Evolutionary conservation across 2,113 vertebrate species (phyloP), one percentile per base, ranked within the genome.

Genomic region (Semnornis frantzii): DNA sequence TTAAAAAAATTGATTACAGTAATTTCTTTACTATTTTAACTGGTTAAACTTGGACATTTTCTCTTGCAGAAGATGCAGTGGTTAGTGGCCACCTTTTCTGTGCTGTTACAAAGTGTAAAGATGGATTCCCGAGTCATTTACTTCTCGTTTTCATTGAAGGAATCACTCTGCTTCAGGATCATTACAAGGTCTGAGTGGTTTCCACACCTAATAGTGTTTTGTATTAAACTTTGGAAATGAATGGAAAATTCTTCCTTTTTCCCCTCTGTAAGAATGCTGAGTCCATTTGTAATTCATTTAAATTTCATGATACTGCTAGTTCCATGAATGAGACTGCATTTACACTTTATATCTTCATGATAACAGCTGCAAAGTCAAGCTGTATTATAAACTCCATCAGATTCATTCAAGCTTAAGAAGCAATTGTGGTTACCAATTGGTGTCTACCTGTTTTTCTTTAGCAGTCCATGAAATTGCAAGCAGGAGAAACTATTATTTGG

Each of bases 161-260:
- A 19, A 66, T 96, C 33, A 7, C 24, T 33, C 37, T 96, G 52
- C 11, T 86, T 39, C 89, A 4, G 8, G 86, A 68, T 87, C 88
- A 64, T n/a, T 96, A 91, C 66, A 96, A 98, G 98, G 98, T 98
- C 55, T 84, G 97, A 87, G 10, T 34, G 13, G 55, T 57, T 93
- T 55, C 59, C 52, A 76, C 24, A 78, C 12, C 19, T 72, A 64
- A 21, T 57, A 42, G 12, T 59, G 9, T 48, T 42, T 42, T 57
- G 79, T 76, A 12, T 52, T 77, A 48, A 63, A 69, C 30, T 80
- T 55, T 60, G 20, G 11, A 85, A 89, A 65, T 4, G 44, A 60
- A 71, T 37, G 5, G 25, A 48, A 58, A 27, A 33, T 23, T 80
- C 6, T 9, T 10, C 3, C 4, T 42, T 48, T 76, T 63, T 64